Evolutionary conservation across 2,888 invertebrate genomes (phyloP).

Genomic region (Rotaria socialis): DNA sequence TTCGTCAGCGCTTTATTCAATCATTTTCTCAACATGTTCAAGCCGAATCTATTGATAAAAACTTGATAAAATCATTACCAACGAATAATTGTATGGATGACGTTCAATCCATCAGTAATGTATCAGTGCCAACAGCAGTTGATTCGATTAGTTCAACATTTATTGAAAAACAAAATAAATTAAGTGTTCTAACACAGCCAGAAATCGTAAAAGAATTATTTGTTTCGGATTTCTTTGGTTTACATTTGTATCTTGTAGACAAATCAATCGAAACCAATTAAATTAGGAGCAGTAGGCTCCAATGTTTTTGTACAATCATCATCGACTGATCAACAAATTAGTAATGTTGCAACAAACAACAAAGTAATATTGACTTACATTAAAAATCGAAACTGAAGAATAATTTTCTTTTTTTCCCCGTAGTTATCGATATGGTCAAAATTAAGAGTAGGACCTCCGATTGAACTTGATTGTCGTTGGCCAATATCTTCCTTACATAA

Average conservation of each 20-base stretch:
- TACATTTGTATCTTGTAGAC: background rate
- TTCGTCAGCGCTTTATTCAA: background rate
- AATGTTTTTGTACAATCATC: background rate
- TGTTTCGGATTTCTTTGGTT: background rate
- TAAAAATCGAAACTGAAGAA: no score
- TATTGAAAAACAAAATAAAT: background rate
- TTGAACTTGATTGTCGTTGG: constrained; percentile 4
- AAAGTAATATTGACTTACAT: background rate
- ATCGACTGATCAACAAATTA: background rate
- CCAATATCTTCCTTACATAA: background rate
- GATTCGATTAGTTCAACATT: background rate
- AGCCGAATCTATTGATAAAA: background rate
- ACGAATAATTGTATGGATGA: background rate
- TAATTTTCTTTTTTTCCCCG: no score
- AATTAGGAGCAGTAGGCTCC: background rate
- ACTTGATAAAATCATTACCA: background rate
- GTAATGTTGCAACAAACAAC: background rate
- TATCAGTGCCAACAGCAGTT: background rate
- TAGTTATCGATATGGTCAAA: background rate
- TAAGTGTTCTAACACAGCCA: background rate
- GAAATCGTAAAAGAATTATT: background rate
- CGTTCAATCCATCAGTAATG: background rate
- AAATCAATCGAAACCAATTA: background rate
- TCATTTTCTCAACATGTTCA: background rate
- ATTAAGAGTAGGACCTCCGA: background rate